These are phyloP conservation scores for Sisor rabdophorus DNA, from an alignment of 2,113 vertebrate genomes.

Conservation along the genomic window DNA sequence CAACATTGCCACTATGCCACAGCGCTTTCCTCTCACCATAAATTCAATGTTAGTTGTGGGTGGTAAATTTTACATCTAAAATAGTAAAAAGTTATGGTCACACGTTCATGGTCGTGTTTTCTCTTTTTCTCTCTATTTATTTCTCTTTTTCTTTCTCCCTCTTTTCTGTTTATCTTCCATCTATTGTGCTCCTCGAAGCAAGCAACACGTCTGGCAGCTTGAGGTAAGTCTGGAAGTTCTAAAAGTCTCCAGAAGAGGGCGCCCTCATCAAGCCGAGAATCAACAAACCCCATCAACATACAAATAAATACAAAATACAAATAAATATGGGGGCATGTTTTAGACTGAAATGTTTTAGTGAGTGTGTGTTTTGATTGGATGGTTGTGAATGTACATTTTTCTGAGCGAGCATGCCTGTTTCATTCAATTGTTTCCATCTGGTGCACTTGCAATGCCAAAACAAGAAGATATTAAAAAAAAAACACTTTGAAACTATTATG, in stretches of 20 bases:
- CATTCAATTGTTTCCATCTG: slow-evolving; percentile 22
- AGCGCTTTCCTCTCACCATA: no score
- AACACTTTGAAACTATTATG: neutral
- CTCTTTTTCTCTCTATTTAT: no score
- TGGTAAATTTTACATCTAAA: no score
- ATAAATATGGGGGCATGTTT: slow-evolving; percentile 2
- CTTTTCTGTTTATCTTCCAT: slow-evolving; percentile 44
- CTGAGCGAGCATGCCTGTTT: slow-evolving; percentile 40
- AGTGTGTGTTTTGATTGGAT: slow-evolving; percentile 15
- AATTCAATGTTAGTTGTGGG: no score
- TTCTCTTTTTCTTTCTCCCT: slow-evolving; percentile 35
- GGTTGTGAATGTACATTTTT: slow-evolving; percentile 15
- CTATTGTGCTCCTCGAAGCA: slow-evolving; percentile 58
- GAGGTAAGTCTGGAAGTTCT: slow-evolving; percentile 47
- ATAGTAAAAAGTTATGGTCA: no score
- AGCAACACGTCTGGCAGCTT: slow-evolving; percentile 65
- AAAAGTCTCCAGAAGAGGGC: slow-evolving; percentile 35
- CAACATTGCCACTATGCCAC: no score
- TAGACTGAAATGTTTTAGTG: slow-evolving; percentile 22
- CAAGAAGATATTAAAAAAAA: neutral
- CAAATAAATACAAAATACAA: neutral
- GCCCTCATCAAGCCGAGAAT: slow-evolving; percentile 24
- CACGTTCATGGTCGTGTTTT: no score
- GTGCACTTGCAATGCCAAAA: slow-evolving; percentile 33
- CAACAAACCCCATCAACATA: slow-evolving; percentile 11